These are phyloP conservation scores for Zoanthus sociatus DNA, from an alignment of 92 coral and sea anemone species.

Conservation along the genomic window DNA sequence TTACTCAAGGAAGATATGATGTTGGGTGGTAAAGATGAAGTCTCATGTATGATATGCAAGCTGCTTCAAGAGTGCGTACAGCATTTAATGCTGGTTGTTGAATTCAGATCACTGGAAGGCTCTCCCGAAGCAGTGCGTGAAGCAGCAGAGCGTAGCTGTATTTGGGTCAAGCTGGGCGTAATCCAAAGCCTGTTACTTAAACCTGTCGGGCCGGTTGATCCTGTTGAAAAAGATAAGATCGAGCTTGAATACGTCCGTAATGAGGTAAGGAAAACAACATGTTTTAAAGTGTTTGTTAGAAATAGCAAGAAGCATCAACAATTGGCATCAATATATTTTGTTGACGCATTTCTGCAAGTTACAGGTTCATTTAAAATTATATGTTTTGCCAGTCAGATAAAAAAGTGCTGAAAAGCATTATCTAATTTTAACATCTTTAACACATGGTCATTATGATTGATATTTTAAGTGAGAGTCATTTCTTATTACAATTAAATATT, in stretches of 20 bases:
- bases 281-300: too few species aligned
- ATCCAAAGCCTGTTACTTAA: conserved; percentile 70
- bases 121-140: background rate
- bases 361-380: too few species aligned
- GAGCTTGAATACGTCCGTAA: conserved; percentile 72
- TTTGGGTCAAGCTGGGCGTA: conserved; percentile 88
- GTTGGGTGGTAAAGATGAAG: background rate
- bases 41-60: background rate
- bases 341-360: too few species aligned
- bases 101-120: background rate
- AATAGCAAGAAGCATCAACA: too few species aligned
- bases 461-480: too few species aligned
- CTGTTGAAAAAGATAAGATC: conserved; percentile 79
- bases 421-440: too few species aligned
- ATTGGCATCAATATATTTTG: too few species aligned
- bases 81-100: background rate
- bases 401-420: too few species aligned
- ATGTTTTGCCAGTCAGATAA: too few species aligned
- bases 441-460: too few species aligned
- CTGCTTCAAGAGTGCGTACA: background rate
- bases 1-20: background rate
- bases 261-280: conserved; percentile 61
- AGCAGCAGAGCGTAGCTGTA: conserved; percentile 59
- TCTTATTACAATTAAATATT: too few species aligned
- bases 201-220: conserved; percentile 97